Evolutionary conservation across 2,113 vertebrate species (phyloP), one percentile per base, ranked within the genome.

Genomic region (Caloenas nicobarica): DNA sequence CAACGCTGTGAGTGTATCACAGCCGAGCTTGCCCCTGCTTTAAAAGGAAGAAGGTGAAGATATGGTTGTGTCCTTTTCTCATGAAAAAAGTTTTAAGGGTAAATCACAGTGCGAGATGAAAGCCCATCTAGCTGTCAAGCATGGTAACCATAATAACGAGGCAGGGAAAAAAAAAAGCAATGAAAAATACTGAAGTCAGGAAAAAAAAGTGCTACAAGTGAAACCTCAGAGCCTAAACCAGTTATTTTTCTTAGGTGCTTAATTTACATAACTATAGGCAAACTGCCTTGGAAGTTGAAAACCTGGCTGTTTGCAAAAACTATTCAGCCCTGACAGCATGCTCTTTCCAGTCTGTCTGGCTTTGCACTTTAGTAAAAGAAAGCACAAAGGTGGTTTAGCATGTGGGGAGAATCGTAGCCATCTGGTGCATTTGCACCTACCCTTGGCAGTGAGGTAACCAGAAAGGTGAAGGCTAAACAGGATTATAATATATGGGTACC

Each of bases 401-500:
- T 0, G 28, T 10, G 9, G 44, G 10, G 42, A 53, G 28, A 65
- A 54, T 31, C 33, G 60, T 31, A 74, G 51, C 29, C 13, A 0
- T 33, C 50, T 16, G 36, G 26, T 23, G 33, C 19, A 2, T 28
- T 16, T 38, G 44, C 28, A 22, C 48, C 40, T 44, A 34, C 36
- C 58, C 62, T 66, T 11, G 16, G 29, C 78, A 40, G n/a, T 17
- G 40, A 40, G 40, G 40, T 40, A 40, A 40, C 40, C 40, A 40
- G 50, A 25, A 61, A 54, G 66, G 61, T 10, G 9, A 31, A 56
- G 69, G 61, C 61, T 64, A 8, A 18, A 6, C 18, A 81, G 50
- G 12, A 42, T 16, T 13, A 0, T 1, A 11, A 40, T 13, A 25
- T 1, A 16, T 19, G 15, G 40, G 9, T 33, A 34, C 40, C n/a